phyloP scores from a whole-genome alignment of 2,888 invertebrate genomes.

The Nymphalis c-album region DNA sequence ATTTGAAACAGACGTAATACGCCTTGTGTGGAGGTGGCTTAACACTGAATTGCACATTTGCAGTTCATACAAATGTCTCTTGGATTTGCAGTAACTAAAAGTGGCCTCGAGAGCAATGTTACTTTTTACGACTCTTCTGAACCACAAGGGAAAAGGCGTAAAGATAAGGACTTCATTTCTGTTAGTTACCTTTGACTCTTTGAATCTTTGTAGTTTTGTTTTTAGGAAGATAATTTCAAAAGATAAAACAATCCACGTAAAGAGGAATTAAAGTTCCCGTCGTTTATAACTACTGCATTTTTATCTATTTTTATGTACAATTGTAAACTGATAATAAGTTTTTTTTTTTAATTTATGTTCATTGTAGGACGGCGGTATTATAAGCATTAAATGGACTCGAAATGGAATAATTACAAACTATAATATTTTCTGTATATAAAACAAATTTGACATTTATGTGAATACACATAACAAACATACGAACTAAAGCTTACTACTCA shows the following conservation, averaged over 20 bases:
- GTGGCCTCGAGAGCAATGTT: constrained; percentile 34
- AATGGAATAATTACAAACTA: too few species aligned
- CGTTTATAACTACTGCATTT: background rate
- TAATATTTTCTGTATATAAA: too few species aligned
- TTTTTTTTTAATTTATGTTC: too few species aligned
- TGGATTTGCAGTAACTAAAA: constrained; percentile 38
- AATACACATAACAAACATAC: too few species aligned
- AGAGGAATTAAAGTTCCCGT: background rate
- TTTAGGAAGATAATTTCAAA: constrained; percentile 17
- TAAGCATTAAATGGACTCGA: too few species aligned
- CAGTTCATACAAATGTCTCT: constrained; percentile 40
- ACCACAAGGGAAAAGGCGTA: constrained; percentile 23
- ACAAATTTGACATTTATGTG: too few species aligned
- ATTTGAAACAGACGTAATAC: constrained; percentile 26
- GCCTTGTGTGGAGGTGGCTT: constrained; percentile 24
- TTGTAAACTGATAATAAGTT: too few species aligned
- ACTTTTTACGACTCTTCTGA: constrained; percentile 33
- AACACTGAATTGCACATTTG: constrained; percentile 37
- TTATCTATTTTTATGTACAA: too few species aligned
- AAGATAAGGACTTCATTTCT: constrained; percentile 33
- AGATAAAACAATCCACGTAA: constrained; percentile 5
- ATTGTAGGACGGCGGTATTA: too few species aligned
- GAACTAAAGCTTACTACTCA: too few species aligned
- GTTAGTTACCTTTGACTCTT: constrained; percentile 29
- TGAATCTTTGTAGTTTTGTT: constrained; percentile 16